A percentile compares a stretch with the other conserved stretches of the same genome.
phyloP scores from a whole-genome alignment of 2,888 invertebrate species.

The Ochropleura plecta region DNA sequence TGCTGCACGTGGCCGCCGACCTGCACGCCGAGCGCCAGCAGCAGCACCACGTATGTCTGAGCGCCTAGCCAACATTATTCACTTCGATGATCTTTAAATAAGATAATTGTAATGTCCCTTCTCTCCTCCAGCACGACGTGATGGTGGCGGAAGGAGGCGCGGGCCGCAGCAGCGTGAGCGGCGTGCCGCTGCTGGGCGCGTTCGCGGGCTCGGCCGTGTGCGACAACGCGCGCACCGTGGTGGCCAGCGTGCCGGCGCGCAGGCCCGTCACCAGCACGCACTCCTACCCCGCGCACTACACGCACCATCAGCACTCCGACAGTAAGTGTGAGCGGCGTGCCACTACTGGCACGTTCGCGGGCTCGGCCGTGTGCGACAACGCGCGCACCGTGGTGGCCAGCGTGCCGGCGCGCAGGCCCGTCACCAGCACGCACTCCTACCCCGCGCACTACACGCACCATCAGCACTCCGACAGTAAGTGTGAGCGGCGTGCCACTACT shows the following conservation, averaged over 20 bases:
- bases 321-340: slow-evolving; percentile 21
- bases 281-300: slow-evolving; percentile 61
- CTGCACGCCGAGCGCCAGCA: slow-evolving; percentile 77
- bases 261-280: slow-evolving; percentile 67
- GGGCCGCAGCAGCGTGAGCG: slow-evolving; percentile 60
- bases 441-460: slow-evolving; percentile 62
- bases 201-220: slow-evolving; percentile 7
- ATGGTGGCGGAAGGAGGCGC: slow-evolving; percentile 69
- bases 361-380: slow-evolving; percentile 94
- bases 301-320: slow-evolving; percentile 63
- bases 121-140: slow-evolving; percentile 69
- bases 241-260: slow-evolving; percentile 82
- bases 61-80: too few relatives aligned
- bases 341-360: slow-evolving; percentile 87
- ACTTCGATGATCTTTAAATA: too few relatives aligned
- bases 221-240: slow-evolving; percentile 8
- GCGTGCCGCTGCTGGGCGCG: slow-evolving; percentile 89
- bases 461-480: slow-evolving; percentile 62
- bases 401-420: slow-evolving; percentile 86
- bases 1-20: slow-evolving; percentile 95
- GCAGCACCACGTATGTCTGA: slow-evolving; percentile 61
- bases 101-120: neutral
- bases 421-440: slow-evolving; percentile 31
- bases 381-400: slow-evolving; percentile 92
- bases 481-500: neutral